Evolutionary conservation across 92 coral and sea anemone species (phyloP), one percentile per base, ranked within the genome.

Genomic region (Micromussa lordhowensis): DNA sequence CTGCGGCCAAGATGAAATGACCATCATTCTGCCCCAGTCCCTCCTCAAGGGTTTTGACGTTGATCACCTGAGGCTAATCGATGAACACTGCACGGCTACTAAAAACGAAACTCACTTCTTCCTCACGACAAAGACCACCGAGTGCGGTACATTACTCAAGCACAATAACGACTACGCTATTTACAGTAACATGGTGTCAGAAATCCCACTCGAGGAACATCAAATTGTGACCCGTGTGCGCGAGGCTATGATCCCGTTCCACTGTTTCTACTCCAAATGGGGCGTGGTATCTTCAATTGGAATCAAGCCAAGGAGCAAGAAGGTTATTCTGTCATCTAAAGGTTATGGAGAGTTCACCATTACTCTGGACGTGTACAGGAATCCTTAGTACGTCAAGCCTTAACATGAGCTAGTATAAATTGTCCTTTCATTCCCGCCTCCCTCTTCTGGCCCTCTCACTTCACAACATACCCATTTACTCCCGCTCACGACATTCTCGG

Each of bases 111-210:
- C 94, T 44, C 92, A 91, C 88, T 91, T 64, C 78, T 77, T 89
- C 71, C 78, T 91, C 2, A 58, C 29, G 22, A 78, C 92, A 75
- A 17, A 57, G 19, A 91, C 83, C 36, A 74, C 29, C 3, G 92
- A 55, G 32, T 91, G 94, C 28, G 87, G 91, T 28, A 91, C 92
- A 17, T 76, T 58, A 22, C 81, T 86, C 36, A 83, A 76, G 80
- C 71, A 57, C 32, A 83, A 68, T 26, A 80, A 53, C 15, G 63
- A 82, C 44, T 38, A 53, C 34, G 69, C 48, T 30, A 57, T 91
- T 13, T 91, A 91, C 86, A 82, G 81, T 48, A 91, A 91, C 92
- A 83, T 76, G 91, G 94, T 91, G 53, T 76, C 86, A 21, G 94
- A 83, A 79, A 78, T 85, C 24, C 85, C 94, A 11, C 17, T 82